Conservation (phyloP, 2,113 vertebrate species). For the Opisthocomus hoazin region DNA sequence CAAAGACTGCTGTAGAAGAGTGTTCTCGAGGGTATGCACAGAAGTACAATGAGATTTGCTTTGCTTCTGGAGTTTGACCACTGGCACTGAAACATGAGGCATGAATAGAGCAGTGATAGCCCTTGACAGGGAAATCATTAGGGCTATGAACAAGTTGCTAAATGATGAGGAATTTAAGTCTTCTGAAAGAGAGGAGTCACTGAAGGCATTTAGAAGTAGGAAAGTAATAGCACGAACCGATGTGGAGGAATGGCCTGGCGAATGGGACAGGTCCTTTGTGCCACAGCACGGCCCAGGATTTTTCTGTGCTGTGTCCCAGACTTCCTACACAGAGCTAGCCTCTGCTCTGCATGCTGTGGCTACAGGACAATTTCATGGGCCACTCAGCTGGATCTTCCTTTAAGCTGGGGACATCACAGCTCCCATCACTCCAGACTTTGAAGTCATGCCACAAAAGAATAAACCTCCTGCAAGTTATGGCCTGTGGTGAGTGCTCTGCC, state of each 20-base stretch:
- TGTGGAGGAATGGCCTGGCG: not conserved
- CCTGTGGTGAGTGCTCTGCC: not conserved
- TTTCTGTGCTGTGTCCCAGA: not conserved
- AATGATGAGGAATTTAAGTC: not conserved
- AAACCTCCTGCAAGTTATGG: not conserved
- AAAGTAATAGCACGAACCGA: not conserved
- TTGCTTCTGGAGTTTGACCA: not conserved
- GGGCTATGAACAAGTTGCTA: not conserved
- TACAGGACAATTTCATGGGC: not conserved
- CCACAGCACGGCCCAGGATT: not conserved
- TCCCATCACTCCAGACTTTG: not conserved
- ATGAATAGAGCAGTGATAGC: not conserved
- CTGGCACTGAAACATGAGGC: not conserved
- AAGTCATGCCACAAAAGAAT: not conserved
- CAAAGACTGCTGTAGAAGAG: not conserved
- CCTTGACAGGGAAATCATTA: not conserved
- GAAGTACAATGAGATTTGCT: not conserved
- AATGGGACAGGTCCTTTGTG: not conserved
- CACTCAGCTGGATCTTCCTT: not conserved
- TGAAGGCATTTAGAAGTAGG: not conserved
- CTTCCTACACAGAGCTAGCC: not conserved
- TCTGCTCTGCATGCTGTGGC: not conserved
- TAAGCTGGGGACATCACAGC: rapidly evolving
- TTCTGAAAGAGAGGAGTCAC: not conserved
- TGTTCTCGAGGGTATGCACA: not conserved